Conservation (phyloP, 2,797 vertebrate species). For the Huso huso region DNA sequence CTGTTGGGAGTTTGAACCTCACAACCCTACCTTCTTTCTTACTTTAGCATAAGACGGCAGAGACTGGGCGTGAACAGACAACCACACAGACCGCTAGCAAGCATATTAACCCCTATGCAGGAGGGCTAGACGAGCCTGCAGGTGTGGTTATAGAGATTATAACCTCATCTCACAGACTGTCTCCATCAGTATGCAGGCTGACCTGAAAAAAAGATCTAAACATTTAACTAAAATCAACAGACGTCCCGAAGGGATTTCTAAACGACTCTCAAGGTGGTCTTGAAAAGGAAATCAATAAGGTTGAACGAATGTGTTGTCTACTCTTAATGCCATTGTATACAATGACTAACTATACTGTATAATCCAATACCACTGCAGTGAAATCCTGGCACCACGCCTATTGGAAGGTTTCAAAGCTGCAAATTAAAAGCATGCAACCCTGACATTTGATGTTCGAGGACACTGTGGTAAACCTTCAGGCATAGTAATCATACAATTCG, state of each 20-base stretch:
- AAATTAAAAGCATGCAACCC: not conserved
- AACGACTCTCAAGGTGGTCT: not conserved
- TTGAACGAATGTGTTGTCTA: not conserved
- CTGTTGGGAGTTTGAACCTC: no score
- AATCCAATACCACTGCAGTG: not conserved
- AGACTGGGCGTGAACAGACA: no score
- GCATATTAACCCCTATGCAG: no score
- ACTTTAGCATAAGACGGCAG: no score
- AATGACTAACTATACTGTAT: not conserved
- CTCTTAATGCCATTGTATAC: not conserved
- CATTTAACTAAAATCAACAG: conserved; percentile 3
- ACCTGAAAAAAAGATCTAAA: not conserved
- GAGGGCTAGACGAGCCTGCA: no score
- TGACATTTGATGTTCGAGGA: not conserved
- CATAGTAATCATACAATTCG: not conserved
- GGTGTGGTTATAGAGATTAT: no score
- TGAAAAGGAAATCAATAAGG: conserved; percentile 3
- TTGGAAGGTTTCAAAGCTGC: conserved; percentile 3
- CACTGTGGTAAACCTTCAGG: not conserved
- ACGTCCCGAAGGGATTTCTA: not conserved
- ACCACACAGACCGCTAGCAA: no score
- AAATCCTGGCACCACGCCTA: not conserved
- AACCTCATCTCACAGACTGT: no score
- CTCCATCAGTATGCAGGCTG: not conserved
- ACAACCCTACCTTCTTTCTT: no score